Evolutionary conservation across 2,113 vertebrate species (phyloP), one percentile per base, ranked within the genome.

Genomic region (Neotoma lepida): DNA sequence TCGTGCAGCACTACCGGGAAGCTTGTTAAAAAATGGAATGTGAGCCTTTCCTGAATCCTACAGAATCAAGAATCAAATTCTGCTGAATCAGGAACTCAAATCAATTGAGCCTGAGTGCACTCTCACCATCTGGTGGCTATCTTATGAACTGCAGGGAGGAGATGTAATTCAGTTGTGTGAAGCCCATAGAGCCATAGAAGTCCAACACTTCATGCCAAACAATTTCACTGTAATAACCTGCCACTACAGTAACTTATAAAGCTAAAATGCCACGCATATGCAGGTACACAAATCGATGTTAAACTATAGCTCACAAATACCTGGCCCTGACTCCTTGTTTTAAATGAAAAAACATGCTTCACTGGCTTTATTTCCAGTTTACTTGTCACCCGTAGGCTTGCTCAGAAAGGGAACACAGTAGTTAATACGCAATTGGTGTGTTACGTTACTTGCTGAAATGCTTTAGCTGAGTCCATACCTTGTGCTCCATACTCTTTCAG

Each of bases 401-500:
- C 10, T 91, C 39, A 58, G 39, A 87, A 91, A 73, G 17, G 68
- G 86, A 82, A 46, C 61, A 61, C 12, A 70, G 6, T 63, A 17
- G 10, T 54, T 82, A 10, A 94, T 77, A 26, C 18, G 70, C 33
- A 93, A 39, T 61, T 30, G 68, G 64, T 82, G 54, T 30, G 46
- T 24, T 73, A 74, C 15, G 30, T 39, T 39, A 44, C 35, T 26
- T 6, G 49, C 20, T 70, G 51, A 84, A 85, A 39, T 80, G 54
- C 35, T 85, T 89, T 28, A 44, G 86, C 17, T 39, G 13, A 56
- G 66, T 6, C 26, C 88, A 68, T 98, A 98, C 98, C 98, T 98
- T 96, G 97, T 76, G 97, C 74, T 94, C 98, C 98, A 58, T 98
- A 98, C 30, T 97, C 80, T 33, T 28, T 0, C 54, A 95, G 9